Conservation (phyloP, 2,797 vertebrate species). For the Galagoides demidoff region DNA sequence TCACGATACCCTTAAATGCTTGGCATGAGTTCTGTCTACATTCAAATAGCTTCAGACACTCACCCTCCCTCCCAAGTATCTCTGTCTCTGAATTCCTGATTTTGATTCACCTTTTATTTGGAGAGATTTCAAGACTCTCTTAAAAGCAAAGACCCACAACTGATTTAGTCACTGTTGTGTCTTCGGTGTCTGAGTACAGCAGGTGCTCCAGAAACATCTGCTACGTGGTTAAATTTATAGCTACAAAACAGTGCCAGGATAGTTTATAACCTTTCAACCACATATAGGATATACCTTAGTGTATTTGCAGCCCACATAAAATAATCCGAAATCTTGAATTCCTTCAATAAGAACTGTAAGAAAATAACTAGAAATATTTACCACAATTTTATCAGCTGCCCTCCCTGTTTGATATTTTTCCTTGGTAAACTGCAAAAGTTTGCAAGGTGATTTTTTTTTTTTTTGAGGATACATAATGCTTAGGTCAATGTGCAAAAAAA, state of each 20-base stretch:
- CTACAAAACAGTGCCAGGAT: neutral
- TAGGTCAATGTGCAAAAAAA: neutral
- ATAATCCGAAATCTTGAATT: neutral
- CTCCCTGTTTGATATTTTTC: neutral
- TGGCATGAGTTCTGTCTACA: neutral
- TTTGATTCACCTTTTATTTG: neutral
- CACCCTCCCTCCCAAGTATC: neutral
- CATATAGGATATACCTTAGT: neutral
- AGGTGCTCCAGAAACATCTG: neutral
- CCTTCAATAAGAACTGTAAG: neutral
- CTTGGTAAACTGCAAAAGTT: neutral
- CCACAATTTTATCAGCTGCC: neutral
- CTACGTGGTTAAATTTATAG: neutral
- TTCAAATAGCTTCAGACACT: neutral
- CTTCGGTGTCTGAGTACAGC: neutral
- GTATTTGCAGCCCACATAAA: neutral
- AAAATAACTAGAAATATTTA: conserved; percentile 26
- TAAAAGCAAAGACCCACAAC: neutral
- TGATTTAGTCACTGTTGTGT: neutral
- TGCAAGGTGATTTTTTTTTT: neutral
- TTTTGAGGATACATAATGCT: conserved; percentile 9
- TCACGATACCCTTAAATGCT: neutral
- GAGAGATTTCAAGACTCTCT: neutral
- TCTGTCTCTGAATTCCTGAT: neutral
- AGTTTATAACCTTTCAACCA: neutral